Base-by-base conservation (phyloP, 2,797 vertebrate genomes). In the Denticeps clupeoides region DNA sequence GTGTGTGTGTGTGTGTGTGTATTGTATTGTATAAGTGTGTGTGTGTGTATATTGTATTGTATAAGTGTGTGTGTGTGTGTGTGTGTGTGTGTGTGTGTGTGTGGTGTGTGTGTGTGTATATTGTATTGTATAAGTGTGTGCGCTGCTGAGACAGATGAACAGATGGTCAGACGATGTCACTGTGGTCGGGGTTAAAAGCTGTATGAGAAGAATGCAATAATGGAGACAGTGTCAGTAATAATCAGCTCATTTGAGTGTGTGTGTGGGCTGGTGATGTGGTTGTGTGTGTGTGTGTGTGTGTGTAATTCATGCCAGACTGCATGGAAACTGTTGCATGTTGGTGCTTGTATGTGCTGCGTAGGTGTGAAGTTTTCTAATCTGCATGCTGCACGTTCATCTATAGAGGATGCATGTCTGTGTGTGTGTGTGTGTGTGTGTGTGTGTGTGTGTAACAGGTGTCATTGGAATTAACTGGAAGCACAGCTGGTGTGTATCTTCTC, bases 101-200 rank as follows among this genome's bases (percentile, higher is more conserved):
- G 23, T 25, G 6, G 27, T 8, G 49, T 46, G 48, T 1, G 48
- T 56, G 53, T 32, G 16, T 51, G 43, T 19, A 9, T n/a, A 31
- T 32, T 19, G 19, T 19, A 19, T 27, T 28, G 10, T 29, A 18
- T 12, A 51, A 47, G 51, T 51, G 37, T 45, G 5, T 43, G 50
- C 50, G 53, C 57, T 29, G 59, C 47, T 35, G 29, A 46, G 4
- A 45, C 35, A 43, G 50, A 59, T 47, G 56, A 63, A 57, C 65
- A 64, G 54, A 58, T 54, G 55, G 56, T 35, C 33, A 27, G 37
- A 45, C 43, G 50, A 35, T 59, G 56, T 60, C 46, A 44, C 41
- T 19, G 51, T 40, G 40, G 59, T 60, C 41, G 7, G 38, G 44
- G 27, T 51, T 49, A 55, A 60, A 64, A 45, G 45, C 45, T 32